A percentile compares a stretch with the other conserved stretches of the same genome.
Conservation (phyloP, 2,113 vertebrate genomes). For the Paralichthys olivaceus region DNA sequence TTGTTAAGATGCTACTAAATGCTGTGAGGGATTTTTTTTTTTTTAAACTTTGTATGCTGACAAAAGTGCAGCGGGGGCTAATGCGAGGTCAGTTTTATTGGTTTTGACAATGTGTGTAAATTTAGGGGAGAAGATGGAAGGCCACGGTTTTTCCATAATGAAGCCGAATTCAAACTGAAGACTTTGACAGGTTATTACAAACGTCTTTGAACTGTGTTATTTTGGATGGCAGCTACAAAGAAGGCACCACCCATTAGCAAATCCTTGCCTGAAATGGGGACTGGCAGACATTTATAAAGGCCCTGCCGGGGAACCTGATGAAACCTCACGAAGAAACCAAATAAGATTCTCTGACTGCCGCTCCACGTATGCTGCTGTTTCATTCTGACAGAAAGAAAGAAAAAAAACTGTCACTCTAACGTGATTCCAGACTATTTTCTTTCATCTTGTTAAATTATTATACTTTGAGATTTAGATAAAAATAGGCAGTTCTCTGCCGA, state of each 20-base stretch:
- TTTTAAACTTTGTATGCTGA: not conserved
- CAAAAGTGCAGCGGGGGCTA: not conserved
- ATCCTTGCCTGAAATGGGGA: constrained; percentile 25
- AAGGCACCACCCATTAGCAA: constrained; percentile 35
- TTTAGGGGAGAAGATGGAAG: constrained; percentile 15
- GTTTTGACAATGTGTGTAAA: constrained; percentile 17
- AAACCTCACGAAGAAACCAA: constrained; percentile 42
- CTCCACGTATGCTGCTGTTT: not conserved
- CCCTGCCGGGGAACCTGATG: constrained; percentile 33
- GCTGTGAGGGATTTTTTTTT: not conserved
- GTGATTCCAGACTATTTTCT: constrained; percentile 5
- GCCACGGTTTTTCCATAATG: constrained; percentile 9
- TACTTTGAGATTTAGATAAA: constrained; percentile 21
- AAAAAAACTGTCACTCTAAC: not conserved
- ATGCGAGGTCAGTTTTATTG: constrained; percentile 18
- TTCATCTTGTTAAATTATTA: constrained; percentile 37
- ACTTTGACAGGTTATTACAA: constrained; percentile 53
- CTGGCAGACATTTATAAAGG: constrained; percentile 44
- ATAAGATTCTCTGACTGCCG: constrained; percentile 6
- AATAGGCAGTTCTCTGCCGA: constrained; percentile 12
- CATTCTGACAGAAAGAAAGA: constrained; percentile 9
- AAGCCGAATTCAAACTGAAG: constrained; percentile 40
- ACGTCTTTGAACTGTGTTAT: constrained; percentile 48
- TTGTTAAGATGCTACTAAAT: not conserved
- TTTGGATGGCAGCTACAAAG: constrained; percentile 33